phyloP scores from a whole-genome alignment of 1,140 invertebrate species.

The Aricia agestis region DNA sequence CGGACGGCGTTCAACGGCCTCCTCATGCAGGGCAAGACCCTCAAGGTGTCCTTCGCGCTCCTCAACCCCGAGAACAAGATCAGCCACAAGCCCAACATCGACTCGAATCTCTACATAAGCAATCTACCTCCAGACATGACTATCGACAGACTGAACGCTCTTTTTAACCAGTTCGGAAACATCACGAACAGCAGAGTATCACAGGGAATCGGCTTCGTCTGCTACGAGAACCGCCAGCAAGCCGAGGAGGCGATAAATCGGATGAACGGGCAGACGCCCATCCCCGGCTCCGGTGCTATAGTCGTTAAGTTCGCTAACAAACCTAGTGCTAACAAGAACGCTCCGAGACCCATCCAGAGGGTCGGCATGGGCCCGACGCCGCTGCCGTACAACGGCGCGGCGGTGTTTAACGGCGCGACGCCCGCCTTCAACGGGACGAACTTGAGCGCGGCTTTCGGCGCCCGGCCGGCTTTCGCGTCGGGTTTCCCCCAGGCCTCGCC shows the following conservation, averaged over 20 bases:
- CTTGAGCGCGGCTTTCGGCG: constrained; percentile 56
- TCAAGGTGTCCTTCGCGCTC: constrained; percentile 73
- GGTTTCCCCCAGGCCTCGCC: constrained; percentile 64
- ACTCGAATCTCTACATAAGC: constrained; percentile 73
- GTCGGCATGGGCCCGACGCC: constrained; percentile 43
- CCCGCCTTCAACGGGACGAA: constrained; percentile 60
- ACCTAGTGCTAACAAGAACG: constrained; percentile 59
- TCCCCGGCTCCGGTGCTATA: constrained; percentile 60
- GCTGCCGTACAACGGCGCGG: constrained; percentile 54
- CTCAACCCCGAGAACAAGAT: constrained; percentile 73
- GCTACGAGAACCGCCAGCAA: constrained; percentile 64
- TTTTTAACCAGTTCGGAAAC: constrained; percentile 64
- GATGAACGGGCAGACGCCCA: constrained; percentile 65
- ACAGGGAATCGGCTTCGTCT: constrained; percentile 73
- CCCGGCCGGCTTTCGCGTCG: constrained; percentile 52
- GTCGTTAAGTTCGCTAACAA: constrained; percentile 75
- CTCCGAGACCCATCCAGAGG: constrained; percentile 44
- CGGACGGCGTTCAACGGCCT: constrained; percentile 71
- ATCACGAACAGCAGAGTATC: constrained; percentile 72
- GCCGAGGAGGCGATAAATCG: constrained; percentile 72
- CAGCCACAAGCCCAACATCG: constrained; percentile 68
- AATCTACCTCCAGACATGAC: constrained; percentile 73
- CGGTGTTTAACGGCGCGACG: constrained; percentile 54
- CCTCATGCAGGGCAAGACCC: constrained; percentile 71
- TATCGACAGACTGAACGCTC: constrained; percentile 60